Evolutionary conservation across 2,888 invertebrate species (phyloP).

Genomic region (Coleophora deauratella): DNA sequence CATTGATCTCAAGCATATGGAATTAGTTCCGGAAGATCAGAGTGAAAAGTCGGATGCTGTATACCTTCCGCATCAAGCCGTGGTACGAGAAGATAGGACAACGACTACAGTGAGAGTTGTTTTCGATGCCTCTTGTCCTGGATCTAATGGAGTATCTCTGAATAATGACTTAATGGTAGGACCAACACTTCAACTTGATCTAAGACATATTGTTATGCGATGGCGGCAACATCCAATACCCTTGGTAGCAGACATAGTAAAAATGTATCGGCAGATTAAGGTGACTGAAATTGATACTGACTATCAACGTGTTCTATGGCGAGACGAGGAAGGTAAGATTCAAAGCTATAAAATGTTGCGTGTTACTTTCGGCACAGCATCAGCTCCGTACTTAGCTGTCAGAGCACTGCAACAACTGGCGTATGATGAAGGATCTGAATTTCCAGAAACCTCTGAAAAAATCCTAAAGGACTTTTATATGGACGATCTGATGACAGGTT

Average conservation of each 20-base stretch:
- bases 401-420: constrained; percentile 22
- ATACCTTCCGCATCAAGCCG: constrained; percentile 27
- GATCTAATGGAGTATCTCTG: constrained; percentile 17
- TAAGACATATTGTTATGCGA: constrained; percentile 21
- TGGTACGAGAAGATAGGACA: constrained; percentile 18
- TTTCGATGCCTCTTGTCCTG: constrained; percentile 20
- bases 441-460: constrained; percentile 17
- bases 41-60: constrained; percentile 6
- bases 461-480: constrained; percentile 21
- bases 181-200: constrained; percentile 21
- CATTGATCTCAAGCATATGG: constrained; percentile 14
- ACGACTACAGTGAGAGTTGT: constrained; percentile 24
- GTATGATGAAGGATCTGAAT: constrained; percentile 16
- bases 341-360: constrained; percentile 17
- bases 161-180: constrained; percentile 22
- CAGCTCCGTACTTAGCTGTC: constrained; percentile 25
- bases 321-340: constrained; percentile 9
- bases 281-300: constrained; percentile 13
- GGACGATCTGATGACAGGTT: constrained; percentile 22
- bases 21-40: constrained; percentile 8
- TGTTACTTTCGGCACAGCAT: constrained; percentile 25
- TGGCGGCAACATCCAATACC: constrained; percentile 19
- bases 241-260: constrained; percentile 22
- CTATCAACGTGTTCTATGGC: constrained; percentile 19
- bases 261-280: constrained; percentile 26